phyloP scores from a whole-genome alignment of 2,888 invertebrate species.

The Phalera bucephala region DNA sequence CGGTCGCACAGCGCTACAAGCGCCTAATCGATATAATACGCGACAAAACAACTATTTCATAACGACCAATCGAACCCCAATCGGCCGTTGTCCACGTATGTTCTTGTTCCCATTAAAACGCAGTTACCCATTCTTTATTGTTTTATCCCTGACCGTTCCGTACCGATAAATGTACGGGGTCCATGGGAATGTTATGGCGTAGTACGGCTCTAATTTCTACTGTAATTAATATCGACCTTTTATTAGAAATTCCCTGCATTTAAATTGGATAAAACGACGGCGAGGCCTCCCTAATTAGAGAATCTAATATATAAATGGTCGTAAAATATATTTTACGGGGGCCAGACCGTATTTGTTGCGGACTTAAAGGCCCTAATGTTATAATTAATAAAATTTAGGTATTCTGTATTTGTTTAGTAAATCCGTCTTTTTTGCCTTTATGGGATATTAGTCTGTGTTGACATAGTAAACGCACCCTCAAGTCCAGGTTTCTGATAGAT shows the following conservation, averaged over 20 bases:
- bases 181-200: constrained; percentile 66
- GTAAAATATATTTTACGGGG: constrained; percentile 11
- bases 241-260: constrained; percentile 68
- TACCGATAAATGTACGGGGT: constrained; percentile 74
- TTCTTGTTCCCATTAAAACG: constrained; percentile 81
- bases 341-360: no score
- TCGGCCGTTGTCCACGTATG: constrained; percentile 72
- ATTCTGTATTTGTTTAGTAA: no score
- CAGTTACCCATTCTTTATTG: constrained; percentile 82
- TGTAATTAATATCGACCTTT: constrained; percentile 64
- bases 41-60: constrained; percentile 38
- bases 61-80: constrained; percentile 73
- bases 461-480: no score
- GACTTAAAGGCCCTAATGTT: no score
- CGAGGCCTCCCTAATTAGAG: constrained; percentile 43
- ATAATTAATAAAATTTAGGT: no score
- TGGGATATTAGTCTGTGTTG: no score
- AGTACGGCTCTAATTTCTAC: constrained; percentile 58
- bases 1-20: no score
- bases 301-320: constrained; percentile 41
- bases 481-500: no score
- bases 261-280: constrained; percentile 50
- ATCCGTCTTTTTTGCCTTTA: no score
- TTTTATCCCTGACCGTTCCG: constrained; percentile 68
- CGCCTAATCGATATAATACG: no score